Percentiles rank a stretch among this genome's conserved stretches.
Evolutionary conservation across 2,888 invertebrate genomes (phyloP).

Genomic region (Vannuccia rotundouncinata): DNA sequence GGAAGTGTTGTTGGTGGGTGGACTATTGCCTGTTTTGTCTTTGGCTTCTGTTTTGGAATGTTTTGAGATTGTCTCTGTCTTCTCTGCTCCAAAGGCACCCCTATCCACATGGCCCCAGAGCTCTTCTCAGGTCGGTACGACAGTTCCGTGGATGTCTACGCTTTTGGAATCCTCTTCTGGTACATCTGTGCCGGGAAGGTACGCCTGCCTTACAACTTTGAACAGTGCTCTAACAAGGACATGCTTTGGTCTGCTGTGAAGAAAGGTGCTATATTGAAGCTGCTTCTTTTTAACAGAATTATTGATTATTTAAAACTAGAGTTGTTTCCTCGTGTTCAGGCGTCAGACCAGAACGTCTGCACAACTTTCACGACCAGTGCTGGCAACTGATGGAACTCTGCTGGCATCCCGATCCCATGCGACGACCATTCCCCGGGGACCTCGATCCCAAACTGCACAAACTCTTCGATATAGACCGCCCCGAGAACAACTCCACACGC

Average conservation of each 20-base stretch:
- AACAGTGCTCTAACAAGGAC: constrained; percentile 75
- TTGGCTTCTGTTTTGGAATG: not conserved
- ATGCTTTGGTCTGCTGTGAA: constrained; percentile 76
- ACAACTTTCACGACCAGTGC: constrained; percentile 69
- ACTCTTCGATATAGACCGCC: constrained; percentile 45
- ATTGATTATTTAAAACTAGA: too few relatives aligned
- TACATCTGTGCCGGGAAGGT: constrained; percentile 78
- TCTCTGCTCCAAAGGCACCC: constrained; percentile 55
- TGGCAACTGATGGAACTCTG: constrained; percentile 77
- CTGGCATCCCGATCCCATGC: constrained; percentile 70
- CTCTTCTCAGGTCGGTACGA: constrained; percentile 73
- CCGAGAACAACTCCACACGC: not conserved
- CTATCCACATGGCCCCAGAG: constrained; percentile 86
- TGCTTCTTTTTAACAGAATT: too few relatives aligned
- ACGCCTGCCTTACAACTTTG: constrained; percentile 70
- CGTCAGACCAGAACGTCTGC: constrained; percentile 70
- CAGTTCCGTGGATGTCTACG: constrained; percentile 77
- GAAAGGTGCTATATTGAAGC: too few relatives aligned
- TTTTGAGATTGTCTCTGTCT: not conserved
- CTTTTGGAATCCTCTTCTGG: constrained; percentile 83
- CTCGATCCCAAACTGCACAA: constrained; percentile 66
- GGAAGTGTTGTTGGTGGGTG: constrained; percentile 75
- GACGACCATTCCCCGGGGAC: constrained; percentile 71
- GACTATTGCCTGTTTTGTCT: not conserved
- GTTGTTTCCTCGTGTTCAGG: too few relatives aligned